Evolutionary conservation across 2,113 vertebrate genomes (phyloP).

Genomic region (Malurus alboscapulatus): DNA sequence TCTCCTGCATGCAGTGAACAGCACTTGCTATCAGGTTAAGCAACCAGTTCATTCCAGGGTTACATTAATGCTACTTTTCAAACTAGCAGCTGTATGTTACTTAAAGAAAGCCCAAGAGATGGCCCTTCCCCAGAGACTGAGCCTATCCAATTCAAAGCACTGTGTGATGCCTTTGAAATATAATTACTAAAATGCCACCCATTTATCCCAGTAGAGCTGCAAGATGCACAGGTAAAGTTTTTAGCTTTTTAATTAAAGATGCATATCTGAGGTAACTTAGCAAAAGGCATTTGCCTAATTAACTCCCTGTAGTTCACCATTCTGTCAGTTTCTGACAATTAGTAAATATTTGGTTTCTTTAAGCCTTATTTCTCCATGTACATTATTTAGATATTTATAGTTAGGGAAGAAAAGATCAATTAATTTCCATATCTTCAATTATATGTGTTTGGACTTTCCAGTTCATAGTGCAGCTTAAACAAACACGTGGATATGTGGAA

Average conservation of each 20-base stretch:
- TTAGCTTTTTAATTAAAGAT: conserved; percentile 41
- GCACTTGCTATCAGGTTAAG: neutral
- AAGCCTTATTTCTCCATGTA: neutral
- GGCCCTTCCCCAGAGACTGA: neutral
- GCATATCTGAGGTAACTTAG: neutral
- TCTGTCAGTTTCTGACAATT: neutral
- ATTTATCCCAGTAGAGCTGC: neutral
- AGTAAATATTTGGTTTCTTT: conserved; percentile 1
- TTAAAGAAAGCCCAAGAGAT: neutral
- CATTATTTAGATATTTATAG: neutral
- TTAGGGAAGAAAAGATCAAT: neutral
- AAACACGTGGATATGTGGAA: neutral
- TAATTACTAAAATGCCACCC: neutral
- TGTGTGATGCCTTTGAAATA: neutral
- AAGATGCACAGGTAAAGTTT: neutral
- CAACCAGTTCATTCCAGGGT: neutral
- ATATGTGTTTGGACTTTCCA: neutral
- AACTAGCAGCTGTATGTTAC: neutral
- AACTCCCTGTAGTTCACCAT: neutral
- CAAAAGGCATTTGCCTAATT: conserved; percentile 25
- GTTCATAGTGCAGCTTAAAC: neutral
- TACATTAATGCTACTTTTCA: neutral
- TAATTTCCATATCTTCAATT: neutral
- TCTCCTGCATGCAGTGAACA: neutral
- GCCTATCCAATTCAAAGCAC: neutral